Conservation (phyloP, 2,888 invertebrate genomes). For the Chironomus tentans region DNA sequence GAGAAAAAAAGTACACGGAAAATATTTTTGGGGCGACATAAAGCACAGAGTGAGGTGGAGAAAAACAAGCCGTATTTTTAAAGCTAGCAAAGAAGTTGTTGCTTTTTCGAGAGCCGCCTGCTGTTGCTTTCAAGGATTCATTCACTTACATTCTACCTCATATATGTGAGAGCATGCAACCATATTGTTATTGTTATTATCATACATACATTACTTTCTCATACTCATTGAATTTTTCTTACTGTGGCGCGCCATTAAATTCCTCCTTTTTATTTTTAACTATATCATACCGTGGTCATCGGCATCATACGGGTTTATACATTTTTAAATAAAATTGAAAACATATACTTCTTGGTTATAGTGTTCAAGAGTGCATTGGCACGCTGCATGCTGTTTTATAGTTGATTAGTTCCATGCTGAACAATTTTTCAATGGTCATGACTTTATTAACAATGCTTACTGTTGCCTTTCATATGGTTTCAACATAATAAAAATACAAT, state of each 20-base stretch:
- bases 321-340: neutral
- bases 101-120: neutral
- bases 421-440: neutral
- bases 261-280: neutral
- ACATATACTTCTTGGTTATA: neutral
- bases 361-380: neutral
- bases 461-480: too few species aligned
- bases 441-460: too few species aligned
- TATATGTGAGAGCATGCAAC: neutral
- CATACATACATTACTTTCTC: neutral
- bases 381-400: neutral
- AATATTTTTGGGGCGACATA: constrained; percentile 5
- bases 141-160: neutral
- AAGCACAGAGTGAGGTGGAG: neutral
- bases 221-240: neutral
- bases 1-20: neutral
- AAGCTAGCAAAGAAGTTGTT: neutral
- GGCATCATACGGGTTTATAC: neutral
- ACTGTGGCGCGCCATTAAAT: neutral
- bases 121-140: constrained; percentile 6
- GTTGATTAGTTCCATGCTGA: neutral
- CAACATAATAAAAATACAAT: too few species aligned
- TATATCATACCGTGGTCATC: neutral
- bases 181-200: neutral
- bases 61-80: neutral